Conservation (phyloP, 2,888 invertebrate species). For the Drosophila peninsularis region DNA sequence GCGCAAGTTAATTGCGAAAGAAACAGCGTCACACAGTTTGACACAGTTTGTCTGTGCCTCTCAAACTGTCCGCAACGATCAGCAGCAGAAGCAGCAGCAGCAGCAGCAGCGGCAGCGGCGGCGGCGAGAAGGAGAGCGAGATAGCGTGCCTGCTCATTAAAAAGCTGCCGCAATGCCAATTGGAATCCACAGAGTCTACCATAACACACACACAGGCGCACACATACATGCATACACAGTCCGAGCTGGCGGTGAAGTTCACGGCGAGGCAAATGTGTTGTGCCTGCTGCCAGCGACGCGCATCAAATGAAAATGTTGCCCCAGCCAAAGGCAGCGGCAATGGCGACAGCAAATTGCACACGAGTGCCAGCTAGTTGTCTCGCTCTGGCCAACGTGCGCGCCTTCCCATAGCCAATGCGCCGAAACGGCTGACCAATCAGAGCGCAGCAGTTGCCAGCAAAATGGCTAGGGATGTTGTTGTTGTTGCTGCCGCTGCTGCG, state of each 20-base stretch:
- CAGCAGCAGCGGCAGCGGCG: neutral
- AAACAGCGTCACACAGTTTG: constrained; percentile 8
- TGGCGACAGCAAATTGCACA: constrained; percentile 25
- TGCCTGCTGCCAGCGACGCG: constrained; percentile 47
- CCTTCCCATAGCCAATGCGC: neutral
- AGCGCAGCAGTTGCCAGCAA: constrained; percentile 41
- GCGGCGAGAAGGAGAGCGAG: neutral
- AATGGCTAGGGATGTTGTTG: constrained; percentile 50
- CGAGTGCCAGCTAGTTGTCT: constrained; percentile 40
- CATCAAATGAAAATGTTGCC: constrained; percentile 50
- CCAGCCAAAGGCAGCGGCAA: constrained; percentile 27
- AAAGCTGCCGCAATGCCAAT: constrained; percentile 14
- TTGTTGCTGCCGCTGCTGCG: constrained; percentile 28
- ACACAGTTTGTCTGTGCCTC: constrained; percentile 18
- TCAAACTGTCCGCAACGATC: constrained; percentile 16
- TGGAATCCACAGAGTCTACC: constrained; percentile 15
- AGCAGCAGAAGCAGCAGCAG: neutral
- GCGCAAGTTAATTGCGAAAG: constrained; percentile 25
- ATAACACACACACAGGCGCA: neutral
- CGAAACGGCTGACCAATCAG: constrained; percentile 52
- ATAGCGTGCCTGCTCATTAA: constrained; percentile 10
- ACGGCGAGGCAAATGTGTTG: constrained; percentile 19
- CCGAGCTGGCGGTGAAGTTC: neutral
- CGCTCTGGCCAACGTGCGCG: constrained; percentile 49
- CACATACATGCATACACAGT: neutral